Base-by-base conservation (phyloP, 2,113 vertebrate species). In the Chionis minor region DNA sequence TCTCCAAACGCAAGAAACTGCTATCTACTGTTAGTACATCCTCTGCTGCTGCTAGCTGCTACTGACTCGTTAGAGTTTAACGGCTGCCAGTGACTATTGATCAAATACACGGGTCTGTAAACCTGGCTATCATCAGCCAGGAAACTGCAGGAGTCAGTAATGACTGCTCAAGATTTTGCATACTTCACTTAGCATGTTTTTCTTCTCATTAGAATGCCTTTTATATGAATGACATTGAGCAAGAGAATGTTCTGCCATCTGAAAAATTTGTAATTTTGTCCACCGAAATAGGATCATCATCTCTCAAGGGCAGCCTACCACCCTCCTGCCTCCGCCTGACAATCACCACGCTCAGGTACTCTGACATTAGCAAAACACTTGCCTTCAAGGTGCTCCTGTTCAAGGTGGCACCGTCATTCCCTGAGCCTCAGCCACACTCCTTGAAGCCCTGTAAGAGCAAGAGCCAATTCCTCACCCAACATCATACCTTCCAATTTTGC, bases 151-250 rank as follows among this genome's bases (percentile, higher is more conserved):
- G 66, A 67, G 81, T 52, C 55, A 20, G 70, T 33, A 82, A 66
- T 54, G 16, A 8, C 67, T 30, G 51, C 88, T 80, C 35, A 17
- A 58, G 58, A 78, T 59, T 74, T 62, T 51, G 71, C 82, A 92
- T 42, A 80, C 88, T 94, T 94, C 81, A 58, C 74, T 94, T 92
- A 40, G 40, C 54, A 28, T 63, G 17, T 9, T 70, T 75, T 85
- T 38, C 87, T 86, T 42, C 67, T 80, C 88, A 78, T 95, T 88
- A 92, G 49, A 82, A 79, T 80, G 66, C 21, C 44, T 92, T 92
- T 95, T 77, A 51, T 32, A n/a, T 7, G 40, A 83, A 73, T 55
- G 80, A 86, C 79, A 90, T 55, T 90, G 93, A 97, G 79, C 32
- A 78, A 69, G 45, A 70, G 59, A 90, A 81, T 40, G 59, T 56